Percentiles rank a stretch among this genome's conserved stretches.
phyloP scores from a whole-genome alignment of 2,797 vertebrate genomes.

The Telmatherina bonti region DNA sequence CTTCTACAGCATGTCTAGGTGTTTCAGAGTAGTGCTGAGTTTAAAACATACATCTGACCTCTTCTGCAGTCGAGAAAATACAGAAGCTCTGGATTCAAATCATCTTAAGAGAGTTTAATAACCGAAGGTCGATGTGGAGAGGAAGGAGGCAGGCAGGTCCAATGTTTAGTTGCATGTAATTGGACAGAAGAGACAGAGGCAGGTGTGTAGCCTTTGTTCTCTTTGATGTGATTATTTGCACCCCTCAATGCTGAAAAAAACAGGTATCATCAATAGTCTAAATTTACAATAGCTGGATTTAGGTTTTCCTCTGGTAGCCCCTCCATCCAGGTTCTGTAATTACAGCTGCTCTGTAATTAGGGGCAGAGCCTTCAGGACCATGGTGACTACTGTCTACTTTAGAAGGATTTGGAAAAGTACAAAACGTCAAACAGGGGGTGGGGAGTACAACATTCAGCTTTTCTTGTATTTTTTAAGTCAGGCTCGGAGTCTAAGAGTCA shows the following conservation, averaged over 20 bases:
- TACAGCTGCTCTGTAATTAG: conserved; percentile 87
- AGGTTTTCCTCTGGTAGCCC: conserved; percentile 67
- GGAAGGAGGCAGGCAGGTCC: conserved; percentile 29
- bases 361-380: conserved; percentile 81
- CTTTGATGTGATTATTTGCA: conserved; percentile 87
- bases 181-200: conserved; percentile 74
- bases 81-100: conserved; percentile 57
- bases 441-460: conserved; percentile 53
- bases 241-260: conserved; percentile 78
- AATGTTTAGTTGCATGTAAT: conserved; percentile 80
- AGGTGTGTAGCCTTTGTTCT: conserved; percentile 86
- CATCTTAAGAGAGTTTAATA: conserved; percentile 39
- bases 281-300: conserved; percentile 82
- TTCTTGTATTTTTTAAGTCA: too few relatives aligned
- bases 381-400: conserved; percentile 82
- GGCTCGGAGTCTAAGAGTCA: too few relatives aligned
- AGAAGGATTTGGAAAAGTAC: conserved; percentile 72
- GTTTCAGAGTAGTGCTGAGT: conserved; percentile 2
- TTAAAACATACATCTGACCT: conserved; percentile 17
- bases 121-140: conserved; percentile 55
- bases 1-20: too few relatives aligned
- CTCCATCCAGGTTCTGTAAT: conserved; percentile 82
- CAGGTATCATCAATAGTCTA: conserved; percentile 84
- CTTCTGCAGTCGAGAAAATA: conserved; percentile 43
- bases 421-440: conserved; percentile 61